Evolutionary conservation across 2,113 vertebrate genomes (phyloP).

Genomic region (Pao palembangensis): DNA sequence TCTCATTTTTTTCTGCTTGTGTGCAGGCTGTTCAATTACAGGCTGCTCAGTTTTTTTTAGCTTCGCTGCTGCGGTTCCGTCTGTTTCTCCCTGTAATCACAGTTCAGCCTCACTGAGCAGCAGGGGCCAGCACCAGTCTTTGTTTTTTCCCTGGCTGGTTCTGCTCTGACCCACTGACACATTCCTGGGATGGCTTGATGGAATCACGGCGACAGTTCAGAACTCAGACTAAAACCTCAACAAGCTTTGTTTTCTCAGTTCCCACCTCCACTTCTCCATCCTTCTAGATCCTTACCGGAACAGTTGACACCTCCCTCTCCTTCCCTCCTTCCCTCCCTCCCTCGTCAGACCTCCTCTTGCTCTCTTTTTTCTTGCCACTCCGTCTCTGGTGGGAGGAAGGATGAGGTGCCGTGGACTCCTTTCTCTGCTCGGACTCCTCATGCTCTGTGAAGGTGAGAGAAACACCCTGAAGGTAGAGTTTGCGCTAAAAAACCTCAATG

Average conservation of each 20-base stretch:
- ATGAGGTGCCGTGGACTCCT: slow-evolving; percentile 47
- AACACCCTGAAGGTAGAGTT: background rate
- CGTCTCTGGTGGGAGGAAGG: slow-evolving; percentile 13
- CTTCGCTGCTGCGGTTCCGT: too few relatives aligned
- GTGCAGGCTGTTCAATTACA: too few relatives aligned
- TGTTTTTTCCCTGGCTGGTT: too few relatives aligned
- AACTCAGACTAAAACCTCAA: background rate
- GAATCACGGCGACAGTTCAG: too few relatives aligned
- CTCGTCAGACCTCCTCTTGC: slow-evolving; percentile 8
- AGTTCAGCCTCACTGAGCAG: too few relatives aligned
- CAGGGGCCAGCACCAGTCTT: too few relatives aligned
- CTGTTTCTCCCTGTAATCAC: too few relatives aligned
- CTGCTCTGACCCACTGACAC: too few relatives aligned
- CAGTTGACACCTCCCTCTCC: slow-evolving; percentile 10
- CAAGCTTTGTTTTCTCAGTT: background rate
- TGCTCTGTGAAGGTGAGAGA: slow-evolving; percentile 67
- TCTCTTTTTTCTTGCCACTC: background rate
- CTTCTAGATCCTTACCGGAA: background rate
- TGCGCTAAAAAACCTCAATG: background rate
- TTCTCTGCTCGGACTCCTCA: slow-evolving; percentile 49
- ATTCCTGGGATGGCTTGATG: too few relatives aligned
- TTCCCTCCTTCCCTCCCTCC: slow-evolving; percentile 23
- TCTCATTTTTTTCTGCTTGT: too few relatives aligned
- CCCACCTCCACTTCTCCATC: background rate
- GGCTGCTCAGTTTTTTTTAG: too few relatives aligned